Evolutionary conservation across 2,113 vertebrate genomes (phyloP).

Genomic region (Menidia beryllina): DNA sequence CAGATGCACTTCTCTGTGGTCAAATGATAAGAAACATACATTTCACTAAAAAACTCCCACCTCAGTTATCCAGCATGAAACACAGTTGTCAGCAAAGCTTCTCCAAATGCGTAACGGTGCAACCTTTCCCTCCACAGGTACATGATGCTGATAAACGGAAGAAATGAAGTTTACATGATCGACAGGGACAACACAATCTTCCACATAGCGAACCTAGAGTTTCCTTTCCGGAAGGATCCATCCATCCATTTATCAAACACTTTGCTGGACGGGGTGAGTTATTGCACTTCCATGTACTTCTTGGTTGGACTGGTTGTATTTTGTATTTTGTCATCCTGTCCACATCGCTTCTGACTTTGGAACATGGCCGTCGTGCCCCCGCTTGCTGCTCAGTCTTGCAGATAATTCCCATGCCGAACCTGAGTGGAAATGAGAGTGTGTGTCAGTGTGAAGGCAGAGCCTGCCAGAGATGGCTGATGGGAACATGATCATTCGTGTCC

Average conservation of each 20-base stretch:
- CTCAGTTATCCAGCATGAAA: no score
- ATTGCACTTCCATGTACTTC: background rate
- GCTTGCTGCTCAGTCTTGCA: conserved; percentile 27
- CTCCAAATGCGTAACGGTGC: background rate
- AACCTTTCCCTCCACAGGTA: conserved; percentile 83
- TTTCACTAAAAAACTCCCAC: no score
- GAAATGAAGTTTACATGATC: conserved; percentile 96
- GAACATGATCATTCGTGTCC: conserved; percentile 21
- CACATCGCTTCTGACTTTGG: background rate
- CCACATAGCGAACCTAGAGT: conserved; percentile 94
- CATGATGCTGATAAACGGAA: conserved; percentile 98
- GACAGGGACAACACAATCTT: conserved; percentile 96
- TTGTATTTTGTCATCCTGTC: background rate
- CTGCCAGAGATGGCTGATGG: background rate
- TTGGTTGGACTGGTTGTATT: conserved; percentile 1
- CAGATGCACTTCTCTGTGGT: no score
- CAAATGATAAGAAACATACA: no score
- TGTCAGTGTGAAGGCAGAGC: conserved; percentile 19
- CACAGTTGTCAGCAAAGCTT: no score
- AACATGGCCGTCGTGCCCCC: background rate
- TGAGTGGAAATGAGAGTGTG: conserved; percentile 14
- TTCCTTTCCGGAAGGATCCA: conserved; percentile 95
- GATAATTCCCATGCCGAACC: conserved; percentile 51
- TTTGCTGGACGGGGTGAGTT: conserved; percentile 95
- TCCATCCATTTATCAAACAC: conserved; percentile 90